Conservation (phyloP, 1,140 invertebrate species). For the Ceratosolen fusciceps region DNA sequence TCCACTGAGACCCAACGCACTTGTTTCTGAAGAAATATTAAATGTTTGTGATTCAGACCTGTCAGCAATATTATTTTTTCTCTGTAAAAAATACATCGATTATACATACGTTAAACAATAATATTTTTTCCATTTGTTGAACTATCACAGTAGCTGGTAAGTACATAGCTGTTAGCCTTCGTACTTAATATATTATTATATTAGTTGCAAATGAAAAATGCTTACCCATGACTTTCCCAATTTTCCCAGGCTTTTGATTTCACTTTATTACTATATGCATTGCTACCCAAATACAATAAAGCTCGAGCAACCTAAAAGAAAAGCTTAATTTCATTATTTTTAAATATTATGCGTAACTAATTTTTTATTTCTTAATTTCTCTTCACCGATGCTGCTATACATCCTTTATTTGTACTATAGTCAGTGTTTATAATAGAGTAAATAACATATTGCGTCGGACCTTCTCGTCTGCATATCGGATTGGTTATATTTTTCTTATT, state of each 20-base stretch:
- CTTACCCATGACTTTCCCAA: slow-evolving; percentile 56
- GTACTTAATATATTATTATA: not conserved
- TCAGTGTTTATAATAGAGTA: slow-evolving; percentile 59
- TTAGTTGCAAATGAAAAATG: not conserved
- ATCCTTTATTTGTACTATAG: slow-evolving; percentile 48
- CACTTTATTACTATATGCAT: slow-evolving; percentile 42
- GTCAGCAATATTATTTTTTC: slow-evolving; percentile 55
- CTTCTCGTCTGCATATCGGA: not conserved
- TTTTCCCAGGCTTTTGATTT: slow-evolving; percentile 47
- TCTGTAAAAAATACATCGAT: slow-evolving; percentile 42
- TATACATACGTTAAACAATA: not conserved
- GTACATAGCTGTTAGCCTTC: no score
- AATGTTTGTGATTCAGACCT: slow-evolving; percentile 58
- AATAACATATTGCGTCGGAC: slow-evolving; percentile 51
- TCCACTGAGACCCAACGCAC: slow-evolving; percentile 47
- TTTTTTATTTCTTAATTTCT: not conserved
- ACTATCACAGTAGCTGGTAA: not conserved
- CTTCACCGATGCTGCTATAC: slow-evolving; percentile 40
- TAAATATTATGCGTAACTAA: not conserved
- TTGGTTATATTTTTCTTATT: not conserved
- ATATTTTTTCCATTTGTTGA: not conserved
- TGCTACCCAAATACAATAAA: slow-evolving; percentile 51
- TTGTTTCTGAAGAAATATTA: slow-evolving; percentile 55
- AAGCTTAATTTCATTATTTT: not conserved
- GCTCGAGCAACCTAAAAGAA: slow-evolving; percentile 52